phyloP scores from a whole-genome alignment of 1,140 invertebrate genomes.

The Diachasmimorpha longicaudata region DNA sequence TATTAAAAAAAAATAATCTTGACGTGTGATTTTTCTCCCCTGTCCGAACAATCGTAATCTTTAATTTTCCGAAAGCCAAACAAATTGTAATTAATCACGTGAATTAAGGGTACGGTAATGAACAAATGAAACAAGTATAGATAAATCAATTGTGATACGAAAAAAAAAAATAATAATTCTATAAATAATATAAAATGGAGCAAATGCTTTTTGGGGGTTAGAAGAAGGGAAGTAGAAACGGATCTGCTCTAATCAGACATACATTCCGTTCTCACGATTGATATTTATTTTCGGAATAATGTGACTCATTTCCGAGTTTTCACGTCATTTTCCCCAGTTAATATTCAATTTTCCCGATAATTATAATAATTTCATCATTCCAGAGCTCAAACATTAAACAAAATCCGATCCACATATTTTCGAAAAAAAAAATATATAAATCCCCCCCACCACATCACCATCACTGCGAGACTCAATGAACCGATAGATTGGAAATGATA shows the following conservation, averaged over 20 bases:
- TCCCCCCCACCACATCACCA: background rate
- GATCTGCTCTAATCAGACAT: background rate
- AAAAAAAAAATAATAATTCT: background rate
- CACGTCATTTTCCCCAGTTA: no score
- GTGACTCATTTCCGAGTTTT: no score
- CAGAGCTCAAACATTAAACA: conserved; percentile 13
- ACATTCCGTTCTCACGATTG: background rate
- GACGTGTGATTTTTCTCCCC: background rate
- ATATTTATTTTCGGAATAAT: background rate
- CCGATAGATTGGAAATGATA: background rate
- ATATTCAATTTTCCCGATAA: background rate
- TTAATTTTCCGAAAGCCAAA: background rate
- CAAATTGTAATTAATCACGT: background rate
- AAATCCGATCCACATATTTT: conserved; percentile 24
- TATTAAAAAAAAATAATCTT: background rate
- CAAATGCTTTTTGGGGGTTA: background rate
- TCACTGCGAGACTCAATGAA: background rate
- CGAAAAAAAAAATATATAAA: background rate
- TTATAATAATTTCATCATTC: background rate
- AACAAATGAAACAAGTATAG: conserved; percentile 5
- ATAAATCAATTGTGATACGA: conserved; percentile 28
- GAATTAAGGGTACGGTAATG: background rate
- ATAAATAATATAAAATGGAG: conserved; percentile 8
- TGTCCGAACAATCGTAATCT: background rate
- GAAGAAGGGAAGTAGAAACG: background rate